phyloP scores from a whole-genome alignment of 1,140 invertebrate species.

The Fopius arisanus region DNA sequence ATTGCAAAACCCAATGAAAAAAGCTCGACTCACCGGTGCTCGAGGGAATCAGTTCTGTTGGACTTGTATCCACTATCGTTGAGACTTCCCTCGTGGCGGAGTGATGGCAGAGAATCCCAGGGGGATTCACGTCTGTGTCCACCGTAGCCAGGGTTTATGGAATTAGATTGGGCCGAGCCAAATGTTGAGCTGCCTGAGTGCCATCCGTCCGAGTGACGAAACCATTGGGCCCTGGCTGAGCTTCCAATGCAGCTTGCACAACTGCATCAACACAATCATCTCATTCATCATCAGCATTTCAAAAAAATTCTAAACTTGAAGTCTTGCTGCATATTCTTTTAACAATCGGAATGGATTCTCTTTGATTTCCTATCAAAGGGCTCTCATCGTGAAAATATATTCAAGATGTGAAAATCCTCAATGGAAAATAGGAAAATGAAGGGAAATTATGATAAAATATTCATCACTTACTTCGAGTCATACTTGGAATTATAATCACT shows the following conservation, averaged over 20 bases:
- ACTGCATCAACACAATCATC: slow-evolving; percentile 43
- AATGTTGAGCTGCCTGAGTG: slow-evolving; percentile 78
- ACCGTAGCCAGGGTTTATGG: slow-evolving; percentile 56
- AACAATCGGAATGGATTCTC: too few species aligned
- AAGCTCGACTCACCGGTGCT: slow-evolving; percentile 73
- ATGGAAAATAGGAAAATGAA: background rate
- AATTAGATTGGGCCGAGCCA: slow-evolving; percentile 67
- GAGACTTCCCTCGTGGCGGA: slow-evolving; percentile 81
- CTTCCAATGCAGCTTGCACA: slow-evolving; percentile 86
- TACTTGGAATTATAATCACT: slow-evolving; percentile 86
- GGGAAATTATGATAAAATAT: background rate
- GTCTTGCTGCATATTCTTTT: too few species aligned
- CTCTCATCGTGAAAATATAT: too few species aligned
- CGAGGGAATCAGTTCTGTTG: slow-evolving; percentile 83
- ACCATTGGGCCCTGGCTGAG: slow-evolving; percentile 84
- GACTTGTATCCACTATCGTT: slow-evolving; percentile 87
- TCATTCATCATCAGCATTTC: too few species aligned
- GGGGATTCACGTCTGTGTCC: slow-evolving; percentile 75
- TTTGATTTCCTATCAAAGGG: too few species aligned
- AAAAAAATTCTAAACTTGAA: too few species aligned
- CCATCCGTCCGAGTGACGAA: slow-evolving; percentile 87
- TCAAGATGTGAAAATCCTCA: too few species aligned
- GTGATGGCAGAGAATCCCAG: slow-evolving; percentile 84
- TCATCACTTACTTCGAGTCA: slow-evolving; percentile 26
- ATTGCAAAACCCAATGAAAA: background rate